Evolutionary conservation across 1,140 invertebrate genomes (phyloP).

Genomic region (Aricia agestis): DNA sequence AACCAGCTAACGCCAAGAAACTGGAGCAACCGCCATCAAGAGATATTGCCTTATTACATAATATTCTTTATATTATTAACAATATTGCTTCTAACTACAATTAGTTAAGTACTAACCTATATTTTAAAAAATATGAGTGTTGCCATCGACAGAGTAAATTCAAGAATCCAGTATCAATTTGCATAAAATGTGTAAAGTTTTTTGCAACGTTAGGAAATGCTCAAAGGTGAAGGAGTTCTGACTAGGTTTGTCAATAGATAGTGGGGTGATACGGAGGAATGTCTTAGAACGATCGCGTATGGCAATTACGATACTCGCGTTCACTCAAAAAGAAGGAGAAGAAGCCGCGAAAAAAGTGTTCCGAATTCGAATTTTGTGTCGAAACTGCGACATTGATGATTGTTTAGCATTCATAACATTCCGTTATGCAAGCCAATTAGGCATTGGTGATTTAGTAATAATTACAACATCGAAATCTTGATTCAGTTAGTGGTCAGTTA

Average conservation of each 20-base stretch:
- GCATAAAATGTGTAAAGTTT: neutral
- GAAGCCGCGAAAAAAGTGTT: neutral
- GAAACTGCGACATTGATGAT: neutral
- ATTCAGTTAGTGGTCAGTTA: constrained; percentile 2
- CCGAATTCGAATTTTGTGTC: neutral
- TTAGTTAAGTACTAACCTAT: no score
- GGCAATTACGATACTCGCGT: neutral
- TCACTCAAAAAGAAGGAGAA: neutral
- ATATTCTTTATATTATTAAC: no score
- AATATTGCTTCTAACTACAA: no score
- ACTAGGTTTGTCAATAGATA: neutral
- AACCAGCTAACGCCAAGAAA: no score
- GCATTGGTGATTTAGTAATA: constrained; percentile 14
- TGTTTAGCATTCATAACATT: neutral
- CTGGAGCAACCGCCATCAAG: no score
- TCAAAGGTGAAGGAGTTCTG: neutral
- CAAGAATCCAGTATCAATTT: neutral
- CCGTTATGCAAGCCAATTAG: constrained; percentile 4
- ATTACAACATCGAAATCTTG: constrained; percentile 11
- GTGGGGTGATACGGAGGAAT: constrained; percentile 5
- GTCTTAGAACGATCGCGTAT: neutral
- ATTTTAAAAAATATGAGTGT: no score
- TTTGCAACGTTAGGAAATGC: neutral
- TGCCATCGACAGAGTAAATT: neutral
- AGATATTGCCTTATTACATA: no score